Evolutionary conservation across 2,113 vertebrate species (phyloP).

Genomic region (Reinhardtius hippoglossoides): DNA sequence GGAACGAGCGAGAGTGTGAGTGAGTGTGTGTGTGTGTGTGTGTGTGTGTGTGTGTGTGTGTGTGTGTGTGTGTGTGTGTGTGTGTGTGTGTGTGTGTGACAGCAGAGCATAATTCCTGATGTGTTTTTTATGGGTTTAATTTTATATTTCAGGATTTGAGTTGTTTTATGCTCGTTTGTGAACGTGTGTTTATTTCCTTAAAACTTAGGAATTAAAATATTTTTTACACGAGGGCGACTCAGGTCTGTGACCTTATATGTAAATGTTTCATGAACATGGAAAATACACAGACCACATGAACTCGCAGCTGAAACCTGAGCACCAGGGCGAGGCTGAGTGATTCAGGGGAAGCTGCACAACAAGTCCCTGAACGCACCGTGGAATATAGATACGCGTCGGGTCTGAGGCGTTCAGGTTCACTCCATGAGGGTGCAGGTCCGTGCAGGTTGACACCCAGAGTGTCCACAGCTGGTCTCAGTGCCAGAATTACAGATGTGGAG

Average conservation of each 20-base stretch:
- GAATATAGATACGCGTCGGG: too few relatives aligned
- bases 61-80: constrained; percentile 13
- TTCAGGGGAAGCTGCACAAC: too few relatives aligned
- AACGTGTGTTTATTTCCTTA: background rate
- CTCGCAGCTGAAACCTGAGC: background rate
- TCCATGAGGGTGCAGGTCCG: background rate
- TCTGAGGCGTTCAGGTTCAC: background rate
- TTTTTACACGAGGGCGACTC: background rate
- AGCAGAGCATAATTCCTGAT: constrained; percentile 5
- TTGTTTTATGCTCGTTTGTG: background rate
- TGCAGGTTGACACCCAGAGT: too few relatives aligned
- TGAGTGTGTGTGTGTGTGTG: constrained; percentile 38
- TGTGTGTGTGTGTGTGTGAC: constrained; percentile 2
- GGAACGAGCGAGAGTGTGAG: constrained; percentile 40
- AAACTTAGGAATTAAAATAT: background rate
- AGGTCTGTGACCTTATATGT: background rate
- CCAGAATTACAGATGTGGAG: too few relatives aligned
- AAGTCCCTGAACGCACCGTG: background rate
- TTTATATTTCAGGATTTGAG: background rate
- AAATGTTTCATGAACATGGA: background rate
- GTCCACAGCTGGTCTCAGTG: too few relatives aligned
- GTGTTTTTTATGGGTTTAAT: background rate
- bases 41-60: background rate
- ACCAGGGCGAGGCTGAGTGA: background rate
- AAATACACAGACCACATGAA: background rate